These are phyloP conservation scores for Cartodere bifasciata DNA, from an alignment of 2,888 invertebrate genomes.

Conservation along the genomic window DNA sequence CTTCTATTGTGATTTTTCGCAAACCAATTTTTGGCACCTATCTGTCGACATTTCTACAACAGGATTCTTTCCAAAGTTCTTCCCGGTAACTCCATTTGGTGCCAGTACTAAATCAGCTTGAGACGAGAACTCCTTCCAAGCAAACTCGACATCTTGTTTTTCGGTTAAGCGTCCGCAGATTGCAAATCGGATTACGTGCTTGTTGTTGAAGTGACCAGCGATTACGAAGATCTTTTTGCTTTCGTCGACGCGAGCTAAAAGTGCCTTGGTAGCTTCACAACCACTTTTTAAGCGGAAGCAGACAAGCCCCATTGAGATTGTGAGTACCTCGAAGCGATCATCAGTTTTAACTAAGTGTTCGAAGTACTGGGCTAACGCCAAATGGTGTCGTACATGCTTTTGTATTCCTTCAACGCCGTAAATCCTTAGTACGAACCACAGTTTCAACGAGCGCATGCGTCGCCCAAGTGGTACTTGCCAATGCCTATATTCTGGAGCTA, in stretches of 20 bases:
- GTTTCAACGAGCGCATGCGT: constrained; percentile 77
- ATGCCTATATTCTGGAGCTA: constrained; percentile 56
- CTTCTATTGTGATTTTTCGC: constrained; percentile 7
- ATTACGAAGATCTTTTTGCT: constrained; percentile 73
- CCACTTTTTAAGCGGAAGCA: constrained; percentile 78
- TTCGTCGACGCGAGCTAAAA: constrained; percentile 60
- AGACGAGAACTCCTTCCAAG: constrained; percentile 39
- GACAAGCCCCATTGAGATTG: constrained; percentile 49
- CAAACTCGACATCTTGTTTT: constrained; percentile 58
- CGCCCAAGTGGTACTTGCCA: constrained; percentile 86
- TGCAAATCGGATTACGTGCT: constrained; percentile 66
- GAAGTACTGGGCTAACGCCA: constrained; percentile 66
- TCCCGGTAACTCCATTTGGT: too few species aligned
- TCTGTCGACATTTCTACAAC: constrained; percentile 5
- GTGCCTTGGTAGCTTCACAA: constrained; percentile 52
- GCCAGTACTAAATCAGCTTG: constrained; percentile 21
- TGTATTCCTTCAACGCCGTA: constrained; percentile 75
- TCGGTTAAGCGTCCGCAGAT: constrained; percentile 64
- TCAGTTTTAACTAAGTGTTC: constrained; percentile 60
- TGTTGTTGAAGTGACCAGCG: constrained; percentile 55
- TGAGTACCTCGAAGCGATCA: constrained; percentile 62
- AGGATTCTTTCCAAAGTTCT: too few species aligned
- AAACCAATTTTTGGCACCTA: constrained; percentile 4
- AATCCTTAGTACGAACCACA: constrained; percentile 82
- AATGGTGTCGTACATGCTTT: constrained; percentile 61